phyloP scores from a whole-genome alignment of 1,140 invertebrate genomes.

The Nymphalis io region DNA sequence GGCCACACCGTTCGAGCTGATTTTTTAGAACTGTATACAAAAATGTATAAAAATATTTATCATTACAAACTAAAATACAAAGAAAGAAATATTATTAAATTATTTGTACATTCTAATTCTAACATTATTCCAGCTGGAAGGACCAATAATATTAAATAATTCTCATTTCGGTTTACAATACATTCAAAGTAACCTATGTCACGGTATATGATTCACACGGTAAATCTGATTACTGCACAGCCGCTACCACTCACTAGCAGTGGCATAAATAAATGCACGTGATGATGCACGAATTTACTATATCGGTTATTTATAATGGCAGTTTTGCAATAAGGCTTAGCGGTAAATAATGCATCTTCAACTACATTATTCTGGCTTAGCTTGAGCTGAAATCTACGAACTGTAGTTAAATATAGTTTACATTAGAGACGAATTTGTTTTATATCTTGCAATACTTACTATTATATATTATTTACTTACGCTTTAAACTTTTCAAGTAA shows the following conservation, averaged over 20 bases:
- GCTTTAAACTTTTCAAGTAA: no score
- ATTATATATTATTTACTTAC: neutral
- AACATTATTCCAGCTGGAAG: neutral
- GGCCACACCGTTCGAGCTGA: neutral
- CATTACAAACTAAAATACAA: neutral
- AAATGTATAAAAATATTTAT: no score
- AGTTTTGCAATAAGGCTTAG: conserved; percentile 30
- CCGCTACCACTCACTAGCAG: conserved; percentile 24
- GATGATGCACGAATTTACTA: conserved; percentile 66
- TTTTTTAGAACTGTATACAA: neutral
- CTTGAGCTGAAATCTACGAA: conserved; percentile 18
- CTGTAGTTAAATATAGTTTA: neutral
- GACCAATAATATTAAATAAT: conserved; percentile 1
- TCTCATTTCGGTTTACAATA: neutral
- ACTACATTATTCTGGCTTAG: conserved; percentile 14
- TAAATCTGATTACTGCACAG: conserved; percentile 64
- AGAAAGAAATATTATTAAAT: neutral
- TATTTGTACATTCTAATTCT: neutral
- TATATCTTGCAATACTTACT: neutral
- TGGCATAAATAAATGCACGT: conserved; percentile 63
- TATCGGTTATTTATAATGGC: conserved; percentile 38
- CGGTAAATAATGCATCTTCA: conserved; percentile 29
- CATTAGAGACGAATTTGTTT: neutral
- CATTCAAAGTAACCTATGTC: conserved; percentile 24
- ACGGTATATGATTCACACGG: conserved; percentile 31